Evolutionary conservation across 1,140 invertebrate genomes (phyloP), one percentile per base, ranked within the genome.

Genomic region (Trachelipus rathkii): DNA sequence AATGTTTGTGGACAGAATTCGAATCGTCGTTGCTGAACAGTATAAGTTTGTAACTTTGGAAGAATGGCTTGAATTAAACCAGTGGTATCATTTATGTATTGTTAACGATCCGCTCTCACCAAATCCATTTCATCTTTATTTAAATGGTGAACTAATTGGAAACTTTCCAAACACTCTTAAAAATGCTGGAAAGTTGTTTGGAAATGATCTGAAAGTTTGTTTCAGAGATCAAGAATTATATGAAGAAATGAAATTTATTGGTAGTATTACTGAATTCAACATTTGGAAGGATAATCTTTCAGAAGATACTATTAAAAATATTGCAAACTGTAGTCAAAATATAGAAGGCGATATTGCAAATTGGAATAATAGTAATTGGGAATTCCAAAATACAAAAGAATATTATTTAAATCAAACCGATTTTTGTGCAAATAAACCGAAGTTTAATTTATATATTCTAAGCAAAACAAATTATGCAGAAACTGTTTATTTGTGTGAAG

Each of bases 241-340:
- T 53, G 33, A 66, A 24, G 73, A 53, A 9, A 44, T 71, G 19
- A 74, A 73, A 19, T 76, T 79, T 44, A 73, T 69, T 21, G 78
- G 78, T 6, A 72, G 76, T 21, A 45, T 79, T 13, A 79, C 78
- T 7, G 74, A 79, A 66, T 79, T 79, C 33, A 79, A 79, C 71
- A 45, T 79, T 24, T 79, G 78, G 78, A 69, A 71, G n/a, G 19
- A 71, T 50, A 50, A 44, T 3, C 71, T 79, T 33, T 24, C 33
- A 43, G 33, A 15, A 23, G 9, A 73, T 10, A 74, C 73, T 10
- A 46, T 76, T 9, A 43, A n/a, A 10, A 50, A 21, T 11, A 46
- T 79, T 21, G 69, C 78, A n/a, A 21, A n/a, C 6, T 79, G 78
- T 73, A 15, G 19, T 8, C 10, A 44, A n/a, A 23, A 71, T 44